Percentiles rank a stretch among this genome's conserved stretches.
Evolutionary conservation across 92 coral and sea anemone species (phyloP).

Genomic region (Palythoa grandiflora): DNA sequence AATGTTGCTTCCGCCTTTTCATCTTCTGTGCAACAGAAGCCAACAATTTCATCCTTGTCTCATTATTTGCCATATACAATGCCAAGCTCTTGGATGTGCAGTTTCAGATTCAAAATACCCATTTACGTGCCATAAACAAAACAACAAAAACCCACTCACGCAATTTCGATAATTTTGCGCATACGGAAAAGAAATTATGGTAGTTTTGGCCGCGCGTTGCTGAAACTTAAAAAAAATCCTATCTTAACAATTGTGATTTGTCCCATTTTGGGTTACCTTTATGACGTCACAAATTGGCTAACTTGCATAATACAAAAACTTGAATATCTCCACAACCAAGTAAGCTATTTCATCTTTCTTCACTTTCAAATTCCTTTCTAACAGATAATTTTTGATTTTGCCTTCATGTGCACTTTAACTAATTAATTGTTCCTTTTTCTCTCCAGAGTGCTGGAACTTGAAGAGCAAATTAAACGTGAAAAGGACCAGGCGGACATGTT

Average conservation of each 20-base stretch:
- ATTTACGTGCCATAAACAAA: not conserved
- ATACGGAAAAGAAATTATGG: slow-evolving; percentile 7
- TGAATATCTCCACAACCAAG: no score
- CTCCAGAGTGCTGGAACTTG: slow-evolving; percentile 89
- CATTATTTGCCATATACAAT: not conserved
- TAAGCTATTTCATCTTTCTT: no score
- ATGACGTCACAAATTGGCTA: no score
- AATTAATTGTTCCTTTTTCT: not conserved
- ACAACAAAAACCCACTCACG: not conserved
- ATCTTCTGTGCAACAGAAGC: not conserved
- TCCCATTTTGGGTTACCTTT: no score
- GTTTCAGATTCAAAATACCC: not conserved
- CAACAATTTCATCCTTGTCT: not conserved
- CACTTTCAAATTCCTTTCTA: no score
- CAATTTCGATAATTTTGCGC: slow-evolving; percentile 6
- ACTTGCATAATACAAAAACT: no score
- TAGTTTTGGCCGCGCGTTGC: no score
- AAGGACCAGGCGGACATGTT: slow-evolving; percentile 87
- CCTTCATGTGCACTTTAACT: not conserved
- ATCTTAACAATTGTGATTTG: no score
- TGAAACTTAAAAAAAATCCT: no score
- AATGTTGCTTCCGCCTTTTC: slow-evolving; percentile 20
- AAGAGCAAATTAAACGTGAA: slow-evolving; percentile 88
- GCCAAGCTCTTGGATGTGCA: not conserved
- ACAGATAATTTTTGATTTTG: no score